phyloP scores from a whole-genome alignment of 2,797 vertebrate species.

The Hippoglossus hippoglossus region DNA sequence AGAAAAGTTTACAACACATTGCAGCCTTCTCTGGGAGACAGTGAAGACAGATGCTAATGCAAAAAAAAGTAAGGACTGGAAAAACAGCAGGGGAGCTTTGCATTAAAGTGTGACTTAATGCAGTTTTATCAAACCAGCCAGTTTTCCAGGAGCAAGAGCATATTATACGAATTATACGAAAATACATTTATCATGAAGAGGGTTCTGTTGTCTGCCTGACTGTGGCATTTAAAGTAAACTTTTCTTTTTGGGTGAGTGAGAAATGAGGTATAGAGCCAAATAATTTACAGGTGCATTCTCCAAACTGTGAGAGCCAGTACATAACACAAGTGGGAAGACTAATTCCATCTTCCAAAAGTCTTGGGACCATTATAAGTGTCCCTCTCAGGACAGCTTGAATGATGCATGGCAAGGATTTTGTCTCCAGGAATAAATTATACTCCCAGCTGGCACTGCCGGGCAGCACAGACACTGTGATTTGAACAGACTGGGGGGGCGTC shows the following conservation, averaged over 20 bases:
- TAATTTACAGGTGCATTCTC: neutral
- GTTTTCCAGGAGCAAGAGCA: constrained; percentile 35
- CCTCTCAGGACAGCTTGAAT: constrained; percentile 40
- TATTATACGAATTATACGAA: constrained; percentile 1
- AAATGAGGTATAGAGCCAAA: neutral
- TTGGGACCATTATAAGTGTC: constrained; percentile 48
- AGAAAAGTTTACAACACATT: constrained; percentile 47
- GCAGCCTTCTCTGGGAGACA: constrained; percentile 21
- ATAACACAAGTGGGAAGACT: constrained; percentile 12
- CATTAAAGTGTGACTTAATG: constrained; percentile 75
- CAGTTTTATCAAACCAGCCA: constrained; percentile 61
- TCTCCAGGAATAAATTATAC: constrained; percentile 57
- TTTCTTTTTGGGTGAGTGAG: neutral
- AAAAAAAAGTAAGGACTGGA: constrained; percentile 29
- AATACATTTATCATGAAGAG: constrained; percentile 25
- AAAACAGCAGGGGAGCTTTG: constrained; percentile 52
- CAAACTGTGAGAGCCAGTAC: neutral
- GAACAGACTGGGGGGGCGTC: constrained; percentile 59
- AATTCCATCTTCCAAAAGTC: constrained; percentile 25
- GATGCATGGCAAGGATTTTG: constrained; percentile 34
- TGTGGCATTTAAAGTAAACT: neutral
- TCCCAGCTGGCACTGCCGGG: constrained; percentile 59
- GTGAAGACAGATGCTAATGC: constrained; percentile 39
- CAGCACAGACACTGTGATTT: constrained; percentile 57
- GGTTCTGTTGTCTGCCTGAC: neutral